Percentiles rank a stretch among this genome's conserved stretches.
phyloP scores from a whole-genome alignment of 2,113 vertebrate genomes.

The Struthidea cinerea region DNA sequence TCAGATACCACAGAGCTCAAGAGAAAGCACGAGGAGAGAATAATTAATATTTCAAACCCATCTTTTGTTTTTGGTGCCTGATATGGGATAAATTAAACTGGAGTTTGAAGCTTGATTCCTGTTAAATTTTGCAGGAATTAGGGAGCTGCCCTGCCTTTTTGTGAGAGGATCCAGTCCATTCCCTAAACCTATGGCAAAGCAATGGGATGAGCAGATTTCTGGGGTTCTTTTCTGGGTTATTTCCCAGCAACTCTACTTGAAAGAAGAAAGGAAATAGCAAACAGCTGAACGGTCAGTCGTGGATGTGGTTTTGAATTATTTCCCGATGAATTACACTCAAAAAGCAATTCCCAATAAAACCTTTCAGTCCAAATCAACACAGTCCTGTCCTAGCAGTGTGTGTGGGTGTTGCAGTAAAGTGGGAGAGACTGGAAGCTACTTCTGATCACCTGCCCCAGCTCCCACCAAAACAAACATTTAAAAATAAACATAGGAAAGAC shows the following conservation, averaged over 20 bases:
- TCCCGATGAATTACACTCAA: not conserved
- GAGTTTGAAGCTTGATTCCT: not conserved
- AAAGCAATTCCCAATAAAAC: not conserved
- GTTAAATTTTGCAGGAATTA: not conserved
- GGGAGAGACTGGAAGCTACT: not conserved
- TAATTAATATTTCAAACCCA: not conserved
- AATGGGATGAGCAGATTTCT: not conserved
- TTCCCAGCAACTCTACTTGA: not conserved
- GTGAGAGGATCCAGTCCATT: not conserved
- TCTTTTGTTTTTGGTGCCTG: not conserved
- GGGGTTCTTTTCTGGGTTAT: not conserved
- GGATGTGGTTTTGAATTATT: not conserved
- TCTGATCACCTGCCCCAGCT: not conserved
- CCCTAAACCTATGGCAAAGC: not conserved
- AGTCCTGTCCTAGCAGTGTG: not conserved
- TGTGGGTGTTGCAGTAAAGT: not conserved
- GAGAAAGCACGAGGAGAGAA: not conserved
- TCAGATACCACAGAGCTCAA: not conserved
- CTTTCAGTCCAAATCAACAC: not conserved
- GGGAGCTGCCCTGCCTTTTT: not conserved
- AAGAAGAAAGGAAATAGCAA: not conserved
- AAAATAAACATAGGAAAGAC: not conserved
- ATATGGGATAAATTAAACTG: not conserved
- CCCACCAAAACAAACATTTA: not conserved
- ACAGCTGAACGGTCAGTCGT: rapidly evolving